These are phyloP conservation scores for Phalacrocorax brasilianus DNA, from an alignment of 2,113 vertebrate genomes.

Conservation along the genomic window DNA sequence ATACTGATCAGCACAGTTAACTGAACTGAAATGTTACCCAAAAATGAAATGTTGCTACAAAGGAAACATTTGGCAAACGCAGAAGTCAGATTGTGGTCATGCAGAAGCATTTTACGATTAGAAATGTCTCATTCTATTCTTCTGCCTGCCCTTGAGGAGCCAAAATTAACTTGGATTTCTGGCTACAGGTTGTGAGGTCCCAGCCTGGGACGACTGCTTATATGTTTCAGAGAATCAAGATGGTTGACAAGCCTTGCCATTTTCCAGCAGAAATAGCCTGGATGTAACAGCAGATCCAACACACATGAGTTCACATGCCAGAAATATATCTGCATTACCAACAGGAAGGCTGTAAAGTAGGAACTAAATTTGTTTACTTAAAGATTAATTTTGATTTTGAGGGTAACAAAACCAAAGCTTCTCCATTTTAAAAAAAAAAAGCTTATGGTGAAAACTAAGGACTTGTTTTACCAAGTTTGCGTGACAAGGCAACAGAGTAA, in stretches of 20 bases:
- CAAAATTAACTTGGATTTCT: conserved; percentile 22
- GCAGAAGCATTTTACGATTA: neutral
- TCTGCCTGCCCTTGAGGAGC: neutral
- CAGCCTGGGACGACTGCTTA: neutral
- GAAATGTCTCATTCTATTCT: conserved; percentile 43
- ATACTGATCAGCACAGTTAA: conserved; percentile 36
- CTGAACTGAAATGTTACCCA: conserved; percentile 13
- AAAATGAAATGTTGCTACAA: conserved; percentile 30
- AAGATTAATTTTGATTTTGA: neutral
- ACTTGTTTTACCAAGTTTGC: neutral
- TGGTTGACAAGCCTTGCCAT: neutral
- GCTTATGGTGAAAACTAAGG: neutral
- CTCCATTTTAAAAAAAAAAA: neutral
- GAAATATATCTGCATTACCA: neutral
- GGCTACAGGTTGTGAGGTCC: neutral
- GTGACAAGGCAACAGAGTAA: neutral
- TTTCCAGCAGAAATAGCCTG: neutral
- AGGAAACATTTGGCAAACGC: conserved; percentile 30
- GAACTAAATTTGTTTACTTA: neutral
- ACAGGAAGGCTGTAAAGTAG: neutral
- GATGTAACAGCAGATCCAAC: neutral
- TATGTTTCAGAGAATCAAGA: neutral
- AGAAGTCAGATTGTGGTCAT: conserved; percentile 32
- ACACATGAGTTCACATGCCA: neutral
- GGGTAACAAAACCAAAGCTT: no score